Base-by-base conservation (phyloP, 1,140 invertebrate genomes). In the Eriosoma lanigerum region DNA sequence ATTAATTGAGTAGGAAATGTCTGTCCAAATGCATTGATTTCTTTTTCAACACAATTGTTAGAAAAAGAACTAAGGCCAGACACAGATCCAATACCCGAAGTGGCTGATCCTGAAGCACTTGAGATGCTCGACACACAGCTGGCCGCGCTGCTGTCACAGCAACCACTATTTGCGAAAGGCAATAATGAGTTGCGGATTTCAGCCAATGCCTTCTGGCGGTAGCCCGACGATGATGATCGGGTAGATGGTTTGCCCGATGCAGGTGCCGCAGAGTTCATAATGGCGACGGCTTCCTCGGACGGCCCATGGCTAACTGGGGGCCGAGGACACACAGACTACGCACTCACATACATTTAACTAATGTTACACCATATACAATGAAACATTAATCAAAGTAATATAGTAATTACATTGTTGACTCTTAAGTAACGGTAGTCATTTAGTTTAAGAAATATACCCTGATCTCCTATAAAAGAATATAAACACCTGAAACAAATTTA, bases 181-280 rank as follows among this genome's bases (percentile, higher is more conserved):
- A 93, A 88, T 82, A 96, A 86, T 64, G 93, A 94, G 84, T 94
- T 94, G 78, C 93, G 89, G 84, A 96, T 96, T 86, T 94, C 91
- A 86, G 92, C 92, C 86, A 96, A 88, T 84, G 93, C 93, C 70
- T 95, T 94, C 85, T 94, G 92, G 86, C 93, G 92, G 86, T 95
- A 95, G 88, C 91, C 92, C 87, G 91, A 91, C 85, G 90, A 90
- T 87, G 92, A 91, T 86, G 90, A 90, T 86, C 91, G 91, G 88
- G 90, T 90, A 86, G 89, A 89, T 86, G 90, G 89, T 87, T 91
- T 91, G 86, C 86, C 87, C 84, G 89, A 85, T 46, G 56, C 75
- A 78, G 75, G 75, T 86, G 87, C 85, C 85, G 88, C 88, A 86
- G 88, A 87, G 90, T 92, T 92, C 91, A 92, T 92, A 88, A 88